phyloP scores from a whole-genome alignment of 2,888 invertebrate species.

The Melanophora roralis region DNA sequence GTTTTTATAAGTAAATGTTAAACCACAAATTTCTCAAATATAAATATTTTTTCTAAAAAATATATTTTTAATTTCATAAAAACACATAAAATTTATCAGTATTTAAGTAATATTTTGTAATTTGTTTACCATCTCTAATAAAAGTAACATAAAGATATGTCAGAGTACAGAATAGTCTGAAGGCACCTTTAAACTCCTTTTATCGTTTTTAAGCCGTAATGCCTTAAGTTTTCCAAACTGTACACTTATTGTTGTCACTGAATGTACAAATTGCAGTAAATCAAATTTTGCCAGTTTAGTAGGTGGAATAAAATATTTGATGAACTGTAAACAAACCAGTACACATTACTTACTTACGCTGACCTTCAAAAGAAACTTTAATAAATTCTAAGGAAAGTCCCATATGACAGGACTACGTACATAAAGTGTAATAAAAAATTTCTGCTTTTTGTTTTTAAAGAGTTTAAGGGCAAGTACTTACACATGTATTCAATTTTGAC shows the following conservation, averaged over 20 bases:
- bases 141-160: too few relatives aligned
- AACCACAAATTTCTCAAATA: too few relatives aligned
- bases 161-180: too few relatives aligned
- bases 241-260: not conserved
- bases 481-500: conserved; percentile 18
- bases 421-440: conserved; percentile 36
- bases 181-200: too few relatives aligned
- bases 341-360: not conserved
- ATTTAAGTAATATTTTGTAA: too few relatives aligned
- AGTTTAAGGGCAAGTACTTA: conserved; percentile 26
- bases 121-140: too few relatives aligned
- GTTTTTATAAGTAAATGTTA: too few relatives aligned
- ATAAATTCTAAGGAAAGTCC: conserved; percentile 37
- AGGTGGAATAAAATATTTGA: conserved; percentile 43
- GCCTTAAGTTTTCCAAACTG: too few relatives aligned
- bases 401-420: conserved; percentile 37
- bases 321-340: not conserved
- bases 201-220: too few relatives aligned
- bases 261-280: not conserved
- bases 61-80: too few relatives aligned
- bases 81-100: too few relatives aligned
- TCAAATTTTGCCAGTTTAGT: conserved; percentile 37
- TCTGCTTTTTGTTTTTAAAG: conserved; percentile 24
- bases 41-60: too few relatives aligned
- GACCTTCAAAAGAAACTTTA: conserved; percentile 14